Evolutionary conservation across 1,140 invertebrate genomes (phyloP), one percentile per base, ranked within the genome.

Genomic region (Drosophila kepulauana): DNA sequence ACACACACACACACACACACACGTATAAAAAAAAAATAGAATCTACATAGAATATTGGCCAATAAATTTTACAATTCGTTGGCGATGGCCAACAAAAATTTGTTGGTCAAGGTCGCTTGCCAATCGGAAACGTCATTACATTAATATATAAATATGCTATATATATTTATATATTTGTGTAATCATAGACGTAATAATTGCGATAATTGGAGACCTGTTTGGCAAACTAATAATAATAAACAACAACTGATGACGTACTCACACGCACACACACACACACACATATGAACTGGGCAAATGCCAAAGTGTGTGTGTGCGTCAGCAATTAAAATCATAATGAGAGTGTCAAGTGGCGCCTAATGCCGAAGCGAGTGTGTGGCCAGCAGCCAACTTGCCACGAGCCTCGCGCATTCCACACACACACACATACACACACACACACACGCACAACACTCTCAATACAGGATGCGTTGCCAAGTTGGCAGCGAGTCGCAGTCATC

Each of bases 271-370:
- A 25, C 20, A 25, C 20, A 16, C 16, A 16, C 16, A 16, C 16
- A 16, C 1, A 35, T 35, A 35, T 35, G 72, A 82, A 85, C 81
- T 91, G 81, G 88, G 88, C 88, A 91, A 90, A 86, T 76, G 2
- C 51, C 43, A 57, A 67, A 25, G 25, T 35, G 48, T 70, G 16
- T 72, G 62, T 88, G 79, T 90, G 85, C 85, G 88, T 88, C 82
- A 85, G 84, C 88, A 91, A 91, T 91, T 91, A 91, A 91, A 85
- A 88, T 91, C 84, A 91, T 90, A 90, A 91, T 88, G 78, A 81
- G 78, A 81, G 84, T 84, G 87, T 82, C 88, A 88, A 91, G 78
- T 78, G 82, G 75, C 78, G 72, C 75, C 81, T 59, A 56, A 71
- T 61, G 52, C 56, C 58, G 59, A 71, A 30, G 7, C 35, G 35